Conservation (phyloP, 2,888 invertebrate genomes). For the Nemoura dubitans region DNA sequence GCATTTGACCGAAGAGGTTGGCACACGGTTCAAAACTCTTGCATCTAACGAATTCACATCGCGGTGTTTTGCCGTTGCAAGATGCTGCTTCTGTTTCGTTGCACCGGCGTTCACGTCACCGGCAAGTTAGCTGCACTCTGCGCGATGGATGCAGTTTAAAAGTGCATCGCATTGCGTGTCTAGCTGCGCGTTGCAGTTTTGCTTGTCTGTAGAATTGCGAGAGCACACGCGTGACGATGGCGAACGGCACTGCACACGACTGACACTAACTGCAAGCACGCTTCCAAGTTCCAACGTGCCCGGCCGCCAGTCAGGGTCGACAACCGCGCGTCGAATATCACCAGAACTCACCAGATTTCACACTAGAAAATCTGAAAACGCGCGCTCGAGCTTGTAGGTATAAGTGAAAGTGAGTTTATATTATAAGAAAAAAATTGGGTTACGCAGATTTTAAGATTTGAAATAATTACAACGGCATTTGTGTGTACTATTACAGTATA, state of each 20-base stretch:
- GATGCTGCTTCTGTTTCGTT: no score
- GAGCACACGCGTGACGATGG: background rate
- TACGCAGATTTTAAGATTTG: slow-evolving; percentile 12
- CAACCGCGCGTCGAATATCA: background rate
- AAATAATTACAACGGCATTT: slow-evolving; percentile 1
- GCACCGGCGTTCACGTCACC: no score
- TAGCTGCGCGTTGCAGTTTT: background rate
- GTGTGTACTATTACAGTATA: background rate
- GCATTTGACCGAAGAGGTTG: no score
- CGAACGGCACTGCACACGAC: background rate
- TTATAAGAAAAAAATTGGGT: background rate
- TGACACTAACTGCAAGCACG: background rate
- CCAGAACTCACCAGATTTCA: background rate
- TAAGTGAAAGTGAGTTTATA: background rate
- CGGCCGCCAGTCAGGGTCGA: background rate
- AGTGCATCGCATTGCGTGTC: no score
- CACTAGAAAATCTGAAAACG: background rate
- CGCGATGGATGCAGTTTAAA: no score
- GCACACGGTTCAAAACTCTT: no score
- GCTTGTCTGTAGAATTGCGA: background rate
- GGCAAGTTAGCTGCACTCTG: no score
- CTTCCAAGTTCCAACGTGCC: background rate
- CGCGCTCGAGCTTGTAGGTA: background rate
- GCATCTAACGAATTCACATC: no score
- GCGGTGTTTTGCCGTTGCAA: no score